Conservation (phyloP, 2,888 invertebrate genomes). For the Cerceris ruficornis region DNA sequence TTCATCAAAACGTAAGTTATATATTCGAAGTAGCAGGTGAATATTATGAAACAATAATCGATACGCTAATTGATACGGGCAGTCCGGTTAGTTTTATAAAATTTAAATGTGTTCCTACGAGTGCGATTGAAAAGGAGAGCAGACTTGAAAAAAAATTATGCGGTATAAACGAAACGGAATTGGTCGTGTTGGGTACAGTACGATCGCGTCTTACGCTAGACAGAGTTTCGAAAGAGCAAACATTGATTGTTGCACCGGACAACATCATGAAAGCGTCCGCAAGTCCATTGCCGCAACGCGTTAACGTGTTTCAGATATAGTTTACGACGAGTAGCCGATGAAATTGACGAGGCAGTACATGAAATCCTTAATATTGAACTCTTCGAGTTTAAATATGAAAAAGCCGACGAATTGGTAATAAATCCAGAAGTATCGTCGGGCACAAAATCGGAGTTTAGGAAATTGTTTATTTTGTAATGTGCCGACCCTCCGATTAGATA, state of each 20-base stretch:
- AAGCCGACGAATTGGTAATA: neutral
- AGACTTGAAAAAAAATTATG: neutral
- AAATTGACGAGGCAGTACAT: neutral
- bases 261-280: neutral
- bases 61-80: neutral
- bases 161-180: neutral
- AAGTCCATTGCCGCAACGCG: neutral
- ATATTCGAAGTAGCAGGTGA: neutral
- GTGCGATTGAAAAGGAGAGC: neutral
- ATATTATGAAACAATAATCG: neutral
- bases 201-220: no score
- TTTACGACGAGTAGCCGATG: neutral
- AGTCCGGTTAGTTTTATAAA: neutral
- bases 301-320: neutral
- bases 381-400: neutral
- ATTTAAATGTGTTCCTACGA: neutral
- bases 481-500: no score
- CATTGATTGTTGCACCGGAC: no score
- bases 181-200: neutral
- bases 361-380: neutral
- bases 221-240: no score
- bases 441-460: neutral
- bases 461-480: neutral
- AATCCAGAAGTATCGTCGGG: neutral
- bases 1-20: neutral